Conservation (phyloP, 2,113 vertebrate species). For the Xenus cinereus region DNA sequence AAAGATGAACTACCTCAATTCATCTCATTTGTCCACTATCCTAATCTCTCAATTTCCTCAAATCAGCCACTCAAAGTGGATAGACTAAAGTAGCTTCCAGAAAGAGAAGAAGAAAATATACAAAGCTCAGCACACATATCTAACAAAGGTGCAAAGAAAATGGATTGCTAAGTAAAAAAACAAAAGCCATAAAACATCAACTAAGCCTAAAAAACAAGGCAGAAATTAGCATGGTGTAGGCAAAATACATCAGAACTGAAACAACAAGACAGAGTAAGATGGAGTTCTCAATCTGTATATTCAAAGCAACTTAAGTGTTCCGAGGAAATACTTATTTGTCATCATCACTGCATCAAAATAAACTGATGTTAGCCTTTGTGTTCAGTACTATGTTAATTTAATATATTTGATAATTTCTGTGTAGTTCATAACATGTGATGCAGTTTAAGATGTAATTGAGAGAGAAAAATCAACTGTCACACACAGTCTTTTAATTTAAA, state of each 20-base stretch:
- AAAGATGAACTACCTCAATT: constrained; percentile 25
- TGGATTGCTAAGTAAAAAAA: neutral
- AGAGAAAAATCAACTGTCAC: neutral
- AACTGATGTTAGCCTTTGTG: neutral
- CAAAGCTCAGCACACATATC: neutral
- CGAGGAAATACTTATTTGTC: neutral
- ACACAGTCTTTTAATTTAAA: neutral
- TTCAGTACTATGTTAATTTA: neutral
- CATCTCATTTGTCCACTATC: neutral
- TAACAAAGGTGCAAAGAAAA: neutral
- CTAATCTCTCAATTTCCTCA: constrained; percentile 42
- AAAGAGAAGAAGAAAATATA: neutral
- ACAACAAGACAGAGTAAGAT: neutral
- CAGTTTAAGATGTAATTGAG: neutral
- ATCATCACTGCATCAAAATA: neutral
- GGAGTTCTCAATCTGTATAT: neutral
- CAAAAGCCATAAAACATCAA: neutral
- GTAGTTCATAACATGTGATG: neutral
- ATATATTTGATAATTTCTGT: neutral
- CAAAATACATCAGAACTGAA: neutral
- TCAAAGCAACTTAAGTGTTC: neutral
- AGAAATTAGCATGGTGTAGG: neutral
- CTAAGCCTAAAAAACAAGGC: neutral
- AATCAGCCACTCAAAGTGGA: neutral
- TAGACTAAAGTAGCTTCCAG: neutral